These are phyloP conservation scores for Abrostola tripartita DNA, from an alignment of 2,888 invertebrate species.

Conservation along the genomic window DNA sequence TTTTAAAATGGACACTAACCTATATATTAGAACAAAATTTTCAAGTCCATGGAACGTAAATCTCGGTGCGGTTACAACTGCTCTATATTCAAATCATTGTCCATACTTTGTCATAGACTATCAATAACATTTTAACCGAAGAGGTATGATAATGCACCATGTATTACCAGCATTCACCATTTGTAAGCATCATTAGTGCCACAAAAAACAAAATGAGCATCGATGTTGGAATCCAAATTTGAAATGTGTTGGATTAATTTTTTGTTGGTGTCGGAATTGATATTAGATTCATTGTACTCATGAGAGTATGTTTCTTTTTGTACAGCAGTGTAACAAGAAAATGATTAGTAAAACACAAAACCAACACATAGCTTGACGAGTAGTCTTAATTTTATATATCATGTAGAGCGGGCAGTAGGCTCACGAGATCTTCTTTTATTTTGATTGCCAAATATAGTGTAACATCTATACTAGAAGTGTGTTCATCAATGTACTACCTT, in stretches of 20 bases:
- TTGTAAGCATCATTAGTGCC: slow-evolving; percentile 40
- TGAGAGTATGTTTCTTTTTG: background rate
- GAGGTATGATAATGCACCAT: slow-evolving; percentile 54
- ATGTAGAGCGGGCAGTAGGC: no score
- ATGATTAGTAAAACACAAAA: background rate
- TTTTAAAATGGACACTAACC: no score
- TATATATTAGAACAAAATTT: no score
- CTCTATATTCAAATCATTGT: slow-evolving; percentile 21
- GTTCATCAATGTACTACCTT: no score
- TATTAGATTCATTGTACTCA: slow-evolving; percentile 13
- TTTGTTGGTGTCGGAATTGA: slow-evolving; percentile 43
- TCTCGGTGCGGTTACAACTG: slow-evolving; percentile 22
- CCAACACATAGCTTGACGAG: no score
- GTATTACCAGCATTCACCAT: slow-evolving; percentile 49
- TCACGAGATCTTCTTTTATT: no score
- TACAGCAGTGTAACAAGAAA: background rate
- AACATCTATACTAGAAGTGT: no score
- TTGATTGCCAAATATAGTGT: no score
- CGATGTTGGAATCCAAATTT: slow-evolving; percentile 22
- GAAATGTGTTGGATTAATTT: slow-evolving; percentile 41
- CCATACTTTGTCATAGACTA: slow-evolving; percentile 48
- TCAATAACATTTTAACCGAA: slow-evolving; percentile 52
- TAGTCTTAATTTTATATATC: no score
- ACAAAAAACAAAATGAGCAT: slow-evolving; percentile 45
- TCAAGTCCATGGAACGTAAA: background rate